These are phyloP conservation scores for Eupristina koningsbergeri DNA, from an alignment of 1,140 invertebrate genomes.

Conservation along the genomic window DNA sequence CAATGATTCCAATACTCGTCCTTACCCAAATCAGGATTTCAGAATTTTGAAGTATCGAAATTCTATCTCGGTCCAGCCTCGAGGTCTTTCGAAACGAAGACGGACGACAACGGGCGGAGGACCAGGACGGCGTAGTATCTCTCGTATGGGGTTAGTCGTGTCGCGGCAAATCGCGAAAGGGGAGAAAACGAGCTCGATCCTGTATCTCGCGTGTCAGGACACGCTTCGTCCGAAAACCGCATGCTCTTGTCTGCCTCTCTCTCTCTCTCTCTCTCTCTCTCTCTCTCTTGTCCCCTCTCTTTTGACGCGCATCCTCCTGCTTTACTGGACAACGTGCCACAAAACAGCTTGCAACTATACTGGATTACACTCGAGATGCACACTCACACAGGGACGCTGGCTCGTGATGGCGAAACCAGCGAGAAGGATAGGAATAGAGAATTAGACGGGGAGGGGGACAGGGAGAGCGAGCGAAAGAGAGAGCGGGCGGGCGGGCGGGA, in stretches of 20 bases:
- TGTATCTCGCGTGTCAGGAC: constrained; percentile 69
- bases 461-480: not conserved
- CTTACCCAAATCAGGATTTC: not conserved
- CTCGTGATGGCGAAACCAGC: not conserved
- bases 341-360: constrained; percentile 55
- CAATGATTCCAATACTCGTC: not conserved
- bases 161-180: constrained; percentile 55
- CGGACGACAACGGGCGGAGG: not conserved
- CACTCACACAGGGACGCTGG: not conserved
- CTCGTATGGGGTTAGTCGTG: constrained; percentile 58
- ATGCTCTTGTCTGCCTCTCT: constrained; percentile 13
- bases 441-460: not conserved
- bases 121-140: constrained; percentile 34
- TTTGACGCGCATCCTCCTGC: not conserved
- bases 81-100: constrained; percentile 48
- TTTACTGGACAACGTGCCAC: constrained; percentile 45
- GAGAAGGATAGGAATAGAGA: too few species aligned
- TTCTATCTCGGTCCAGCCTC: constrained; percentile 44
- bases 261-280: not conserved
- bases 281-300: not conserved
- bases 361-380: not conserved
- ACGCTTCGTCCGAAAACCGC: constrained; percentile 65
- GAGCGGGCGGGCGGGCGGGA: not conserved
- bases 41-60: constrained; percentile 48
- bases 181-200: constrained; percentile 64